These are phyloP conservation scores for Pseudonaja textilis DNA, from an alignment of 2,113 vertebrate species.

Conservation along the genomic window DNA sequence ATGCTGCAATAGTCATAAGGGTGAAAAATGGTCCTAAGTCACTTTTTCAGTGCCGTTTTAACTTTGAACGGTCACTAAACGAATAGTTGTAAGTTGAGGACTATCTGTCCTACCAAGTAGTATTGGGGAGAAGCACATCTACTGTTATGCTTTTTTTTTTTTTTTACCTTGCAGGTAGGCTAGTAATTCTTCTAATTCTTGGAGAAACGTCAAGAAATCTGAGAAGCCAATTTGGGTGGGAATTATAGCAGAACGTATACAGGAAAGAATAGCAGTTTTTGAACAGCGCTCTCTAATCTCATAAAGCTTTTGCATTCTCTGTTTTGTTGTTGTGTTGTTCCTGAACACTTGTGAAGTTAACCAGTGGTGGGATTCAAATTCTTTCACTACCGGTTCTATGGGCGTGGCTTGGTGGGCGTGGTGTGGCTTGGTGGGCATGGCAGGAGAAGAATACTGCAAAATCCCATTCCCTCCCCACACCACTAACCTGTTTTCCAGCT, in stretches of 20 bases:
- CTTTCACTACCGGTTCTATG: too few species aligned
- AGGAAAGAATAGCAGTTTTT: not conserved
- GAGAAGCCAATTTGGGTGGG: not conserved
- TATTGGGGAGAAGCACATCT: not conserved
- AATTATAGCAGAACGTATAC: not conserved
- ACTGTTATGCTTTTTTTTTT: not conserved
- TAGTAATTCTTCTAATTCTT: not conserved
- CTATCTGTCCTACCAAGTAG: not conserved
- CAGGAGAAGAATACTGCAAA: too few species aligned
- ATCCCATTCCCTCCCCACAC: too few species aligned
- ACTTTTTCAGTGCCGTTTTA: not conserved
- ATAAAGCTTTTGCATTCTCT: not conserved
- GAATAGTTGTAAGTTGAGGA: not conserved
- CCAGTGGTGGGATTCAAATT: too few species aligned
- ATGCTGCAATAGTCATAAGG: too few species aligned
- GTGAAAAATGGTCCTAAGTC: not conserved
- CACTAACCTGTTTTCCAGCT: too few species aligned
- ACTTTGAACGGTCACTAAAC: not conserved
- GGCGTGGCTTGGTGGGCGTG: too few species aligned
- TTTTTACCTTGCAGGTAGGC: not conserved
- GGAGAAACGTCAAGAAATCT: not conserved
- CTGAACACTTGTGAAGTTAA: not conserved
- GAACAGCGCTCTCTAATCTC: not conserved
- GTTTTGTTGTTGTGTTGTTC: not conserved
- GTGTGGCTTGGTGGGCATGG: too few species aligned